phyloP scores from a whole-genome alignment of 2,888 invertebrate species.

The Dasysyrphus tricinctus region DNA sequence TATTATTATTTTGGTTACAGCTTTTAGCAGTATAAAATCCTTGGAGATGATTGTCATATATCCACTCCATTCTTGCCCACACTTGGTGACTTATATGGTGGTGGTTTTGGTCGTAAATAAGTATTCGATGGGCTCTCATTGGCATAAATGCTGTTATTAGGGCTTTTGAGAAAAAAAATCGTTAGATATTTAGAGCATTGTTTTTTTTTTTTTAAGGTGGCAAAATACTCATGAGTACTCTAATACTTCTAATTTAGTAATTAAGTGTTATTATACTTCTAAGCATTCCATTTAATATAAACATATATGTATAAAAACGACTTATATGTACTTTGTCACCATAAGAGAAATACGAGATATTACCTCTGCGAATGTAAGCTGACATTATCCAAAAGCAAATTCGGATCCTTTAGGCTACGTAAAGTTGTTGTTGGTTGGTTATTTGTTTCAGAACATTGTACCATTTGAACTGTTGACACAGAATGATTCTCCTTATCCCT shows the following conservation, averaged over 20 bases:
- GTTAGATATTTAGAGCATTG: neutral
- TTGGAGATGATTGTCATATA: slow-evolving; percentile 83
- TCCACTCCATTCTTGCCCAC: slow-evolving; percentile 80
- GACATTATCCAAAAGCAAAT: slow-evolving; percentile 82
- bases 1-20: neutral
- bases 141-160: slow-evolving; percentile 85
- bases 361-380: slow-evolving; percentile 83
- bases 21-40: slow-evolving; percentile 82
- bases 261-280: too few relatives aligned
- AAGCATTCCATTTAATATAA: too few relatives aligned
- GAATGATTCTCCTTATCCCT: slow-evolving; percentile 70
- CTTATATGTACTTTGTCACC: neutral
- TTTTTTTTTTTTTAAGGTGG: neutral
- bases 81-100: slow-evolving; percentile 82
- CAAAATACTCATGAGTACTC: neutral
- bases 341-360: neutral
- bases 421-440: slow-evolving; percentile 86
- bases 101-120: slow-evolving; percentile 83
- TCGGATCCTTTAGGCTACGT: slow-evolving; percentile 85
- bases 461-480: slow-evolving; percentile 86
- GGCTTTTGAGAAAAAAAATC: slow-evolving; percentile 81
- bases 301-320: too few relatives aligned
- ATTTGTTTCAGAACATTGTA: slow-evolving; percentile 85
- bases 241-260: too few relatives aligned
- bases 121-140: slow-evolving; percentile 84